Conservation (phyloP, 2,113 vertebrate species). For the Bos javanicus region DNA sequence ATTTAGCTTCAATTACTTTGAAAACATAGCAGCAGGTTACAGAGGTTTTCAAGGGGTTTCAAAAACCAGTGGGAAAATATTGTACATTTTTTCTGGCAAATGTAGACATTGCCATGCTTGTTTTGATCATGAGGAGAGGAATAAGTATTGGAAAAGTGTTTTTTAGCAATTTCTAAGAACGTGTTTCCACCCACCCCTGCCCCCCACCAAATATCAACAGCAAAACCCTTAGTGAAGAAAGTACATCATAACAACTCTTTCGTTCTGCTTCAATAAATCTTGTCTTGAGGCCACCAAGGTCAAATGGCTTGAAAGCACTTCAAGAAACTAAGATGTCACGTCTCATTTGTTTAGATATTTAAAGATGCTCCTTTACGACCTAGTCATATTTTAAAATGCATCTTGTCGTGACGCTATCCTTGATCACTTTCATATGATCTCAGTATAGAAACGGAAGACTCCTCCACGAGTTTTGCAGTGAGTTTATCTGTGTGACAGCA, state of each 20-base stretch:
- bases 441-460: background rate
- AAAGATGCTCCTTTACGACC: background rate
- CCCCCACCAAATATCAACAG: background rate
- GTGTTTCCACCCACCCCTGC: background rate
- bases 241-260: background rate
- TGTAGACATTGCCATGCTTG: background rate
- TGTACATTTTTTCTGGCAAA: background rate
- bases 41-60: background rate
- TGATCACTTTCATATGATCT: background rate
- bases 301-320: background rate
- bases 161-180: background rate
- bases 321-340: background rate
- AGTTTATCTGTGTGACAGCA: background rate
- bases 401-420: background rate
- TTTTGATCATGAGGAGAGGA: background rate
- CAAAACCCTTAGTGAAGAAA: background rate
- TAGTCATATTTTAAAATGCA: background rate
- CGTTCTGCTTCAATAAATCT: background rate
- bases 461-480: background rate
- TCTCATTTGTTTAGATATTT: background rate
- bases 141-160: background rate
- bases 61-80: slow-evolving; percentile 15
- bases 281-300: background rate
- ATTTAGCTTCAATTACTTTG: background rate
- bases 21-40: background rate